phyloP scores from a whole-genome alignment of 2,113 vertebrate genomes.

The Chaetops frenatus region DNA sequence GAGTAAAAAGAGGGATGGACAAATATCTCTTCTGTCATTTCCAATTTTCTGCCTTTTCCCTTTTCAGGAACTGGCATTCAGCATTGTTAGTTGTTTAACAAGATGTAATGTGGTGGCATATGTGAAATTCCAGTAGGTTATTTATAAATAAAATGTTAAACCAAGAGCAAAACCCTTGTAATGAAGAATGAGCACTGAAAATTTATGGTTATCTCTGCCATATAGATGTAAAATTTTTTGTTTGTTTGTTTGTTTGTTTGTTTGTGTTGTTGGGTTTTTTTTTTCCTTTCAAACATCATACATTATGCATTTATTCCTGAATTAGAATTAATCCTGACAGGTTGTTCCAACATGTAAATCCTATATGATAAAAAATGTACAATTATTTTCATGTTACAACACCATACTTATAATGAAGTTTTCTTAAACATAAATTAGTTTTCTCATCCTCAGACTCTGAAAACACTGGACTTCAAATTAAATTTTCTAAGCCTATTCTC shows the following conservation, averaged over 20 bases:
- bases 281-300: background rate
- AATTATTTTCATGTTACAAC: background rate
- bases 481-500: background rate
- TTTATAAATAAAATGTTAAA: background rate
- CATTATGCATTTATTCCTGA: background rate
- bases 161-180: background rate
- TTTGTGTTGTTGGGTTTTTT: too few species aligned
- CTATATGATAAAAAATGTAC: background rate
- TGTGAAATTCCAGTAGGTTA: background rate
- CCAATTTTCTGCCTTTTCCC: background rate
- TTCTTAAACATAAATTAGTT: background rate
- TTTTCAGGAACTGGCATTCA: background rate
- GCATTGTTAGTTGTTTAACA: background rate
- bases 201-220: background rate
- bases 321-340: background rate
- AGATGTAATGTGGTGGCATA: background rate
- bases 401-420: background rate
- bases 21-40: background rate
- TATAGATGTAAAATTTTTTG: background rate
- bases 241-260: too few species aligned
- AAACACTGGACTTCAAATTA: background rate
- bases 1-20: background rate
- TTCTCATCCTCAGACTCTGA: background rate
- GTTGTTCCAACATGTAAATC: background rate
- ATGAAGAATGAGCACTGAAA: background rate